Conservation (phyloP, 2,113 vertebrate species). For the Rhagologus leucostigma region DNA sequence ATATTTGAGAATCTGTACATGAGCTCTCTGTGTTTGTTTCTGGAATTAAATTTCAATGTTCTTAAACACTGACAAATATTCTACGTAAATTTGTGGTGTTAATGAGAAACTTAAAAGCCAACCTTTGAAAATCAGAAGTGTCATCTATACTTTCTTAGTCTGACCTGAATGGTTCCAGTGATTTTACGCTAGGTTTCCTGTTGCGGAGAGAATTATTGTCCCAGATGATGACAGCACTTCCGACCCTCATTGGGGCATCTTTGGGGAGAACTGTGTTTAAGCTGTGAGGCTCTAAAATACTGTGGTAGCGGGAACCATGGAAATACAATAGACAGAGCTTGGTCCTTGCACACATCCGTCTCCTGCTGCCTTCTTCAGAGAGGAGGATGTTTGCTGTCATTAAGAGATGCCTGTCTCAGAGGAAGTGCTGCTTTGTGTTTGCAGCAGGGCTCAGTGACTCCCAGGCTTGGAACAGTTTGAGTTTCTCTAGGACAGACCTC, state of each 20-base stretch:
- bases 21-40: not conserved
- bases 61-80: not conserved
- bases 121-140: not conserved
- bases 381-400: constrained; percentile 15
- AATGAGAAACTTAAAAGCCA: not conserved
- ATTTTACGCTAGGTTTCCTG: not conserved
- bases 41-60: not conserved
- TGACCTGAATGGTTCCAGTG: not conserved
- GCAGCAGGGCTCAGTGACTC: not conserved
- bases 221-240: not conserved
- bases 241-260: not conserved
- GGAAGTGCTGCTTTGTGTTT: constrained; percentile 21
- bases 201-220: not conserved
- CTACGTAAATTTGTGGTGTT: not conserved
- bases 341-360: not conserved
- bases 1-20: not conserved
- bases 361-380: constrained; percentile 43
- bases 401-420: not conserved
- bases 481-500: not conserved
- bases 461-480: not conserved
- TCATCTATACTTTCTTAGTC: not conserved
- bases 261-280: not conserved
- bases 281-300: not conserved
- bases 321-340: constrained; percentile 11
- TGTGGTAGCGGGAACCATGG: not conserved